phyloP scores from a whole-genome alignment of 1,140 invertebrate species.

The Meloidogyne chitwoodi region DNA sequence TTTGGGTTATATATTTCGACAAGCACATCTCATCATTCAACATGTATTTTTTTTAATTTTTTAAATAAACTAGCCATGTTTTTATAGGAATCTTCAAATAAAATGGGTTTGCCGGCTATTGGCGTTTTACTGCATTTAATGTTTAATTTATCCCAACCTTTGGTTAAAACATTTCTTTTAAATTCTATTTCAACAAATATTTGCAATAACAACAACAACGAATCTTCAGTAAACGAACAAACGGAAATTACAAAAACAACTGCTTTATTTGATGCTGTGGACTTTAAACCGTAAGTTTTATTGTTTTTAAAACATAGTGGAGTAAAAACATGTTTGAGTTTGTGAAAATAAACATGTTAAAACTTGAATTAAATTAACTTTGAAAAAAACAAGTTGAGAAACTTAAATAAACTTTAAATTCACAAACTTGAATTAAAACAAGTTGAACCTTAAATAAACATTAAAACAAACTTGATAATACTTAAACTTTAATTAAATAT shows the following conservation, averaged over 20 bases:
- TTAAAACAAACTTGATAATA: too few relatives aligned
- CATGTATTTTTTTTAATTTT: slow-evolving; percentile 25
- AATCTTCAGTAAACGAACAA: not conserved
- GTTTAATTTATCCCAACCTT: slow-evolving; percentile 34
- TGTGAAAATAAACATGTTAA: not conserved
- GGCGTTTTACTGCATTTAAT: slow-evolving; percentile 49
- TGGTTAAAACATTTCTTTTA: slow-evolving; percentile 28
- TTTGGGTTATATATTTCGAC: slow-evolving; percentile 46
- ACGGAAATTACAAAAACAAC: not conserved
- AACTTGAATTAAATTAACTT: not conserved
- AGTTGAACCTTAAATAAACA: too few relatives aligned
- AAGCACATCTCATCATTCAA: slow-evolving; percentile 42
- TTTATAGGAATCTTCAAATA: slow-evolving; percentile 47
- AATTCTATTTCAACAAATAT: slow-evolving; percentile 6
- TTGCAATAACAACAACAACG: not conserved
- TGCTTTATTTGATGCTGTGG: slow-evolving; percentile 11
- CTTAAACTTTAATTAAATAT: too few relatives aligned
- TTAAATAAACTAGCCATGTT: not conserved
- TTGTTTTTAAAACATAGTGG: not conserved
- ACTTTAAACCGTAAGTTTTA: slow-evolving; percentile 15
- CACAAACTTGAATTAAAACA: too few relatives aligned
- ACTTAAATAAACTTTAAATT: too few relatives aligned
- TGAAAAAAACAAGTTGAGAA: too few relatives aligned
- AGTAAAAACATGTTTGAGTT: slow-evolving; percentile 3
- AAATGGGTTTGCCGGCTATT: slow-evolving; percentile 44